Evolutionary conservation across 2,888 invertebrate genomes (phyloP), one percentile per base, ranked within the genome.

Genomic region (Bombylius major): DNA sequence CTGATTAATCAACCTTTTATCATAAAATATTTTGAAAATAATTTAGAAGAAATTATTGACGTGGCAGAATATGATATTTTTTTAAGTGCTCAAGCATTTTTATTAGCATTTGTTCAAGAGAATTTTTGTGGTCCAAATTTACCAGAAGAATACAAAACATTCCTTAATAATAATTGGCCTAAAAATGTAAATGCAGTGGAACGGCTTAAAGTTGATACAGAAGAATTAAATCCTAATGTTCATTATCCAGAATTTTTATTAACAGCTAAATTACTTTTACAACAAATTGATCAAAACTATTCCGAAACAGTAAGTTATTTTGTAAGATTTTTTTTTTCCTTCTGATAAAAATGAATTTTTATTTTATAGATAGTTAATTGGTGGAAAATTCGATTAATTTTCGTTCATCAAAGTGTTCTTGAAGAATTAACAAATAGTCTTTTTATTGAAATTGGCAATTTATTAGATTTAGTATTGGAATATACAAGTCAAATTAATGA

Each of bases 121-220:
- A 94, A 94, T 73, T 93, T 89, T 81, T 84, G 85, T 52, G 87
- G 92, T 0, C 88, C 89, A 5, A 72, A 77, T 48, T 67, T 78
- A 36, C 66, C 77, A 1, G 66, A 76, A 1, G 66, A 71, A 49
- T 64, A 78, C 50, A 67, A 71, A 13, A 66, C 76, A 44, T 77
- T 77, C 62, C 66, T 79, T 23, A 71, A 72, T 11, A 59, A 61
- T 1, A 69, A 74, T 46, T 76, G 75, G 71, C 78, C 80, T 5
- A 70, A 75, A 58, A 63, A 68, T 47, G 60, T 77, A 44, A 75
- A 79, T 64, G 76, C 51, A 2, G 5, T 23, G 7, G 39, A 52
- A 7, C 66, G 72, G 59, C 68, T 84, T 31, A 75, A 79, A 36
- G 66, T 78, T 11, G 82, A 83, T 67, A 83, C 84, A 4, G 87